Conservation (phyloP, 2,888 invertebrate genomes). For the Unio pictorum region DNA sequence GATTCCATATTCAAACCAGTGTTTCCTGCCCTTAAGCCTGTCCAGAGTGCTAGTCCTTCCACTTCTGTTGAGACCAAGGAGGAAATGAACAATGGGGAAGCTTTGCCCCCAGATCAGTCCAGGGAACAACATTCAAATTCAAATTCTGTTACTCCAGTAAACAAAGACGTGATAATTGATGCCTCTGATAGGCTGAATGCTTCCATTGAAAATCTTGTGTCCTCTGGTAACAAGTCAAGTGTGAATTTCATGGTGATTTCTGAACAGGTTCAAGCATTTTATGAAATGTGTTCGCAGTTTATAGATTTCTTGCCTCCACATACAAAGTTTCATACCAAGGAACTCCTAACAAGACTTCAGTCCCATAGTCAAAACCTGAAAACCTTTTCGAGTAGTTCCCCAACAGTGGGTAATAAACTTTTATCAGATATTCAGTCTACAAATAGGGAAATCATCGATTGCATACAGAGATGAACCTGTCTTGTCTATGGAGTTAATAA, state of each 20-base stretch:
- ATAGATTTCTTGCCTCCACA: conserved; percentile 89
- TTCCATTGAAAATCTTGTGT: conserved; percentile 59
- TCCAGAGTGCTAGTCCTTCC: conserved; percentile 19
- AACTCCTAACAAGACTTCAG: conserved; percentile 68
- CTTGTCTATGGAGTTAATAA: background rate
- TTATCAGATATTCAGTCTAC: conserved; percentile 58
- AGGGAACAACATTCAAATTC: conserved; percentile 12
- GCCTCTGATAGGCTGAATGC: conserved; percentile 53
- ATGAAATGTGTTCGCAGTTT: conserved; percentile 86
- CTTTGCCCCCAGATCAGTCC: conserved; percentile 16
- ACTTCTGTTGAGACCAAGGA: conserved; percentile 22
- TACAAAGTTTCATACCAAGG: conserved; percentile 88
- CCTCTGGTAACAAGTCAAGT: conserved; percentile 64
- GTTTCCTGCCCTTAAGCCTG: conserved; percentile 40
- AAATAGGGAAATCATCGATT: conserved; percentile 74
- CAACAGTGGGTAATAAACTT: conserved; percentile 50
- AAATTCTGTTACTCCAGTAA: conserved; percentile 39
- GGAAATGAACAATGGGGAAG: conserved; percentile 25
- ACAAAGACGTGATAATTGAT: conserved; percentile 54
- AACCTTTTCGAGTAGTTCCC: conserved; percentile 57
- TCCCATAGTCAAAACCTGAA: conserved; percentile 58
- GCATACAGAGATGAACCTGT: conserved; percentile 75
- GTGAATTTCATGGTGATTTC: conserved; percentile 85
- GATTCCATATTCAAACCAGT: conserved; percentile 47
- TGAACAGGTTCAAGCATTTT: conserved; percentile 84